Percentiles rank a stretch among this genome's conserved stretches.
phyloP scores from a whole-genome alignment of 2,888 invertebrate genomes.

The Chesias legatella region DNA sequence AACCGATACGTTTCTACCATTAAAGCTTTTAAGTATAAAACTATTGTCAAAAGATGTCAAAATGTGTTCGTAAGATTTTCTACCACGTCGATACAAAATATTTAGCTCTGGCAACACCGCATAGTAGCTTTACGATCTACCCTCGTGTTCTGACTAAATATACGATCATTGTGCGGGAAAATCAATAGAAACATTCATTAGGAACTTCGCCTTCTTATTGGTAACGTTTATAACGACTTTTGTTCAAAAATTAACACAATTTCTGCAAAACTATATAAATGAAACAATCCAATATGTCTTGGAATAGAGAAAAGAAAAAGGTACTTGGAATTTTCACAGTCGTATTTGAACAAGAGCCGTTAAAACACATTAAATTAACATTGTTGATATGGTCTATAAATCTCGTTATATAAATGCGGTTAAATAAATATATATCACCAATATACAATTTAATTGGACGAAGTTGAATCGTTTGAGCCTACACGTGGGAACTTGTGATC shows the following conservation, averaged over 20 bases:
- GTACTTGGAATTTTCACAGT: no score
- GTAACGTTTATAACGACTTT: slow-evolving; percentile 8
- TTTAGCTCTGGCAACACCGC: slow-evolving; percentile 57
- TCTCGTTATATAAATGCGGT: slow-evolving; percentile 46
- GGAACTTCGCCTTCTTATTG: slow-evolving; percentile 21
- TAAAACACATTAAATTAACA: slow-evolving; percentile 20
- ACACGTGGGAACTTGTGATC: neutral
- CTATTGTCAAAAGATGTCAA: slow-evolving; percentile 41
- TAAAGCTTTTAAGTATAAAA: slow-evolving; percentile 38
- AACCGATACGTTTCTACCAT: slow-evolving; percentile 7
- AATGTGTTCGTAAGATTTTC: slow-evolving; percentile 35
- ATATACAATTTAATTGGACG: slow-evolving; percentile 43
- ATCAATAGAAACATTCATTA: slow-evolving; percentile 16
- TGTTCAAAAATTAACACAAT: no score
- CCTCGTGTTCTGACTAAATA: slow-evolving; percentile 49
- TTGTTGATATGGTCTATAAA: slow-evolving; percentile 28
- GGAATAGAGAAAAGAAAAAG: no score
- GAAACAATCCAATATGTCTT: no score
- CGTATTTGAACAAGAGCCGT: slow-evolving; percentile 7
- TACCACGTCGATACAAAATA: slow-evolving; percentile 38
- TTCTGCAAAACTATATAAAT: no score
- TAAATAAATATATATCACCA: slow-evolving; percentile 44
- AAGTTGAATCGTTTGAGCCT: slow-evolving; percentile 31
- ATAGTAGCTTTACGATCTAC: slow-evolving; percentile 58
- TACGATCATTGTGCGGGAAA: slow-evolving; percentile 33